Conservation (phyloP, 2,797 vertebrate genomes). For the Ceryle rudis region DNA sequence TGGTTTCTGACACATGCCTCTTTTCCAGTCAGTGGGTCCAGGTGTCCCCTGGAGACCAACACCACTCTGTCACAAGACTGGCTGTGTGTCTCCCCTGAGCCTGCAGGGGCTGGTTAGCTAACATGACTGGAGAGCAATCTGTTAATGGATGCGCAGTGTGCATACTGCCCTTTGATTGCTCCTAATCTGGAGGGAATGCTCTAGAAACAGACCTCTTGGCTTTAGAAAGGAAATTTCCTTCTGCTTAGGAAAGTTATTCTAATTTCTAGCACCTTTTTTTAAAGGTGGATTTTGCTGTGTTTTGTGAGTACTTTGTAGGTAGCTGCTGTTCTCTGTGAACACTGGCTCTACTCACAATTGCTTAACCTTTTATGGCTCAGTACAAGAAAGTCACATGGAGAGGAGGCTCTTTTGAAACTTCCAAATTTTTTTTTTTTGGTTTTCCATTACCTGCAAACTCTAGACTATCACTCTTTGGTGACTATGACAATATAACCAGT, state of each 20-base stretch:
- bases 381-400: background rate
- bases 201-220: background rate
- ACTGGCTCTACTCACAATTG: background rate
- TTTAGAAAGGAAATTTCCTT: background rate
- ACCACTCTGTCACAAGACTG: background rate
- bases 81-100: background rate
- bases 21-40: background rate
- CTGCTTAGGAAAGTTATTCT: background rate
- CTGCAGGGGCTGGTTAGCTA: background rate
- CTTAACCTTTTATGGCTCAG: background rate
- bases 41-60: background rate
- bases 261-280: background rate
- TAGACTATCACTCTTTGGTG: background rate
- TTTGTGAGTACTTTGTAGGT: background rate
- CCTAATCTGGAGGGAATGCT: background rate
- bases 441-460: background rate
- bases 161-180: background rate
- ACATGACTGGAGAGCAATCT: background rate
- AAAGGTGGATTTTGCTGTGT: background rate
- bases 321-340: background rate
- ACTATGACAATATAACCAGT: background rate
- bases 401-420: background rate
- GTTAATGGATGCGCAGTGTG: background rate
- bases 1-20: background rate
- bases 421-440: background rate